Conservation (phyloP, 1,140 invertebrate genomes). For the Fopius arisanus region DNA sequence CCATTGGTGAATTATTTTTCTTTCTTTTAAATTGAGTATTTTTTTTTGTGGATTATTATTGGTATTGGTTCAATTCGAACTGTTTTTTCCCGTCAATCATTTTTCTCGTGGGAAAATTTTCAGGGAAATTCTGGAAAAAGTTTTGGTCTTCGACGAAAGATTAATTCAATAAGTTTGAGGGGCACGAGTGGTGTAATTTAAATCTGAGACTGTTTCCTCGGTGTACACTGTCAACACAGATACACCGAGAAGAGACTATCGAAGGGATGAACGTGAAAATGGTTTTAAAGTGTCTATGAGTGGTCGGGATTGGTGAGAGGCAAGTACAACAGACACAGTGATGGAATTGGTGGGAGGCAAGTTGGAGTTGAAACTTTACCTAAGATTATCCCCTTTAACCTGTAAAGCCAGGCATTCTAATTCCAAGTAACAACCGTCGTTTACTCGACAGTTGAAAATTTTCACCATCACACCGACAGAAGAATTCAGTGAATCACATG, state of each 20-base stretch:
- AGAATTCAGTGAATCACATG: too few relatives aligned
- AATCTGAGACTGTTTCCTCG: background rate
- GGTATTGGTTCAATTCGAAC: too few relatives aligned
- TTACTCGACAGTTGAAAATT: background rate
- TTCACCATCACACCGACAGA: too few relatives aligned
- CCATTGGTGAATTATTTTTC: too few relatives aligned
- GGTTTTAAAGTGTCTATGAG: background rate
- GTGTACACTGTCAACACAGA: background rate
- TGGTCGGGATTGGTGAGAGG: background rate
- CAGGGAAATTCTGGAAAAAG: too few relatives aligned
- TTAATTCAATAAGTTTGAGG: background rate
- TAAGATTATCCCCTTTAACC: background rate
- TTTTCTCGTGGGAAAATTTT: too few relatives aligned
- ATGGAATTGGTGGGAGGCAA: too few relatives aligned
- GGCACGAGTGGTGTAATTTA: background rate
- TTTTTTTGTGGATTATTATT: too few relatives aligned
- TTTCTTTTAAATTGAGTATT: too few relatives aligned
- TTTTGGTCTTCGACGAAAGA: background rate
- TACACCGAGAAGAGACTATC: background rate
- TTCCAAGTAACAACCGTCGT: background rate
- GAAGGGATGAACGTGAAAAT: background rate
- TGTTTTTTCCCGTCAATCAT: too few relatives aligned
- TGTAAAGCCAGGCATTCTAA: background rate
- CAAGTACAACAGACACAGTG: background rate
- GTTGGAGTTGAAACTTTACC: too few relatives aligned